Conservation (phyloP, 2,113 vertebrate genomes). For the Morone saxatilis region DNA sequence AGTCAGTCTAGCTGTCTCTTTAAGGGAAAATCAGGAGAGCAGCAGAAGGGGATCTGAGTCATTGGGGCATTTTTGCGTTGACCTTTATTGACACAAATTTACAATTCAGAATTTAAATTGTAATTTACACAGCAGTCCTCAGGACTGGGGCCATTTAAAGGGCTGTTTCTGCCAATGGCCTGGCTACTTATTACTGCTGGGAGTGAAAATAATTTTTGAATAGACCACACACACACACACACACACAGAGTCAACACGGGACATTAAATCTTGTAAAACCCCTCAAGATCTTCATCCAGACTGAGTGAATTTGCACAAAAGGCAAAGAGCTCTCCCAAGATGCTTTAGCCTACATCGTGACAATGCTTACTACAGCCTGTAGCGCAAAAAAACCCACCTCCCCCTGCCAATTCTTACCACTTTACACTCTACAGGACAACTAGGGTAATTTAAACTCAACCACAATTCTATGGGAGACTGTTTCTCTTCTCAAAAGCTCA, state of each 20-base stretch:
- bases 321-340: slow-evolving; percentile 40
- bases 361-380: slow-evolving; percentile 47
- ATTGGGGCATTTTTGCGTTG: slow-evolving; percentile 4
- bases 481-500: slow-evolving; percentile 26
- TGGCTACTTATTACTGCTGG: not conserved
- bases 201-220: slow-evolving; percentile 42
- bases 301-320: slow-evolving; percentile 67
- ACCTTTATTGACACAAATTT: slow-evolving; percentile 25
- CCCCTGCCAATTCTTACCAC: slow-evolving; percentile 35
- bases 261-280: slow-evolving; percentile 32
- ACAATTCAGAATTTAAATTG: slow-evolving; percentile 18
- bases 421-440: slow-evolving; percentile 74
- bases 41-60: slow-evolving; percentile 8
- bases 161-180: not conserved
- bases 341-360: slow-evolving; percentile 68
- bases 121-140: slow-evolving; percentile 7
- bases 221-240: slow-evolving; percentile 19
- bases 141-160: slow-evolving; percentile 20
- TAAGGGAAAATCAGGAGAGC: not conserved
- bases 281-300: slow-evolving; percentile 55
- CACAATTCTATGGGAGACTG: not conserved
- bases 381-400: slow-evolving; percentile 3
- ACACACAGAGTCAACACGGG: not conserved
- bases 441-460: slow-evolving; percentile 60
- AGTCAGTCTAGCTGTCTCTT: slow-evolving; percentile 6